These are phyloP conservation scores for Cinclus mexicanus DNA, from an alignment of 2,113 vertebrate species.

Conservation along the genomic window DNA sequence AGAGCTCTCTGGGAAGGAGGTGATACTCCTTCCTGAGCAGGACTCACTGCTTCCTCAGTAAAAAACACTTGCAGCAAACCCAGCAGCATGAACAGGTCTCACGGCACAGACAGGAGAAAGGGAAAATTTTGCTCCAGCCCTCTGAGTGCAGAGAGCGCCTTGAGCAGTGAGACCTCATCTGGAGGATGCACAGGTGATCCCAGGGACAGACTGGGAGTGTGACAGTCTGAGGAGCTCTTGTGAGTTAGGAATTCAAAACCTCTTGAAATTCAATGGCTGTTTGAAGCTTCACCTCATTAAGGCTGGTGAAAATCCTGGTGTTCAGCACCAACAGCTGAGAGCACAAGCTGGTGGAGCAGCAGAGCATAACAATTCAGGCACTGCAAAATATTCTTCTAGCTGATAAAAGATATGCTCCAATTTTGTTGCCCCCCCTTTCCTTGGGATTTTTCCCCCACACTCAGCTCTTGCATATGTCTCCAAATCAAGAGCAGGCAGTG, in stretches of 20 bases:
- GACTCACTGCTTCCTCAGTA: background rate
- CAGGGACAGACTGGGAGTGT: background rate
- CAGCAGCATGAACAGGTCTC: background rate
- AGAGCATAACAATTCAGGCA: background rate
- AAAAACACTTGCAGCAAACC: background rate
- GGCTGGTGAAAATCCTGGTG: background rate
- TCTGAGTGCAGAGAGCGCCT: background rate
- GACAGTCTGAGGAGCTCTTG: background rate
- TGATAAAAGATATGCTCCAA: background rate
- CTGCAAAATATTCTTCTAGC: background rate
- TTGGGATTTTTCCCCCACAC: background rate
- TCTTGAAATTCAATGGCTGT: background rate
- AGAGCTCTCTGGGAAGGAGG: background rate
- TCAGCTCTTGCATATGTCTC: background rate
- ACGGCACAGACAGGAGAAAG: background rate
- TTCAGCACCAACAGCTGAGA: background rate
- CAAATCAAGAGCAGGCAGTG: background rate
- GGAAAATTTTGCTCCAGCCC: background rate
- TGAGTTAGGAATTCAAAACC: background rate
- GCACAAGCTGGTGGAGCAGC: background rate
- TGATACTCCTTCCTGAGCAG: accelerated
- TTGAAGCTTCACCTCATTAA: background rate
- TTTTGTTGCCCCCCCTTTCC: background rate
- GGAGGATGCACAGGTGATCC: background rate
- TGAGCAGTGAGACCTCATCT: background rate